Evolutionary conservation across 2,797 vertebrate species (phyloP), one percentile per base, ranked within the genome.

Genomic region (Simalia tracyae): DNA sequence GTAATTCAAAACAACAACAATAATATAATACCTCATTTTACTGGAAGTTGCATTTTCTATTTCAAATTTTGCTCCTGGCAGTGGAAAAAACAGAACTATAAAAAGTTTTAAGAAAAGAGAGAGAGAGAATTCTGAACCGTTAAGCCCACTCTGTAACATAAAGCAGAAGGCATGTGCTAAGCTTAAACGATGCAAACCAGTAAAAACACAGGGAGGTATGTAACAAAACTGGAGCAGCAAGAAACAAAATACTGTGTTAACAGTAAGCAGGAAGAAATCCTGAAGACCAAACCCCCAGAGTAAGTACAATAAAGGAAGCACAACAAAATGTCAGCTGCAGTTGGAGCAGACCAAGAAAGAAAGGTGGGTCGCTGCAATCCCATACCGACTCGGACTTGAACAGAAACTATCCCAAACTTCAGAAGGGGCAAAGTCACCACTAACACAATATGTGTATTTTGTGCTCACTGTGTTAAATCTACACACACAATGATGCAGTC

Each of bases 261-360:
- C 92, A 93, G 93, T 92, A 94, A 95, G 90, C 89, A 93, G 93
- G 93, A 92, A 90, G 86, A 3, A 91, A 31, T 92, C 89, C 66
- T 19, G 3, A 92, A 91, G 93, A 92, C 61, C 93, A 93, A 93
- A 92, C 93, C 93, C 57, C 57, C 66, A 68, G n/a, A 24, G 61
- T 88, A 92, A 93, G 10, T 81, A 92, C 89, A 42, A 91, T 59
- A 95, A 92, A 60, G 56, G 12, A 10, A 90, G 10, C 31, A 66
- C 91, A 50, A 0, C 42, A 15, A 6, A 76, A 42, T 46, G 4
- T 46, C 36, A 81, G 4, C 72, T 46, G 24, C 72, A 46, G 22
- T 24, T 46, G 9, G 19, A 46, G 9, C 36, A 81, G 9, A 19
- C 46, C 36, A 81, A 36, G 42, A 81, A 46, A 19, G 11, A 3